These are phyloP conservation scores for Petaurus breviceps DNA, from an alignment of 2,113 vertebrate genomes.

Conservation along the genomic window DNA sequence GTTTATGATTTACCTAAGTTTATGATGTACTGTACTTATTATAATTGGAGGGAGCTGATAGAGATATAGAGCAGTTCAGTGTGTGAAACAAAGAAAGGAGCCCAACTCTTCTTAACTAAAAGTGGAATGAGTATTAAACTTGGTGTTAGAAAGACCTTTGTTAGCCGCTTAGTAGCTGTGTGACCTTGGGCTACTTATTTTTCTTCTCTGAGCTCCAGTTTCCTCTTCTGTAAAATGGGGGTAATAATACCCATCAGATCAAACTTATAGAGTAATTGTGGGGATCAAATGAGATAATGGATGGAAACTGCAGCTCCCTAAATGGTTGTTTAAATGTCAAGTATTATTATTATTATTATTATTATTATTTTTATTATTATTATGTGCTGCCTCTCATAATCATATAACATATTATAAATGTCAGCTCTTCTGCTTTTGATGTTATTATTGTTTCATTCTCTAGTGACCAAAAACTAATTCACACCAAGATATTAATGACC, in stretches of 20 bases:
- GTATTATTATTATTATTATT: not conserved
- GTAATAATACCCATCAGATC: not conserved
- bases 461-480: not conserved
- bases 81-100: not conserved
- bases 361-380: not conserved
- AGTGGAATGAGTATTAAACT: not conserved
- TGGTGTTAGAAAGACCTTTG: not conserved
- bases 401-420: not conserved
- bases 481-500: not conserved
- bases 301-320: not conserved
- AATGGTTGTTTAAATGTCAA: not conserved
- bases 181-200: not conserved
- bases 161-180: not conserved
- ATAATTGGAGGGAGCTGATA: not conserved
- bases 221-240: not conserved
- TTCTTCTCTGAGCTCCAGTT: not conserved
- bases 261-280: not conserved
- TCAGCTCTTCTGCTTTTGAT: not conserved
- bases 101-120: not conserved
- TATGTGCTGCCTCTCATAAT: not conserved
- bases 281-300: not conserved
- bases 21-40: not conserved
- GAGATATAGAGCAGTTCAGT: not conserved
- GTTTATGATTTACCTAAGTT: not conserved
- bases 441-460: not conserved